Percentiles rank a stretch among this genome's conserved stretches.
phyloP scores from a whole-genome alignment of 2,113 vertebrate genomes.

The Enhydra lutris region DNA sequence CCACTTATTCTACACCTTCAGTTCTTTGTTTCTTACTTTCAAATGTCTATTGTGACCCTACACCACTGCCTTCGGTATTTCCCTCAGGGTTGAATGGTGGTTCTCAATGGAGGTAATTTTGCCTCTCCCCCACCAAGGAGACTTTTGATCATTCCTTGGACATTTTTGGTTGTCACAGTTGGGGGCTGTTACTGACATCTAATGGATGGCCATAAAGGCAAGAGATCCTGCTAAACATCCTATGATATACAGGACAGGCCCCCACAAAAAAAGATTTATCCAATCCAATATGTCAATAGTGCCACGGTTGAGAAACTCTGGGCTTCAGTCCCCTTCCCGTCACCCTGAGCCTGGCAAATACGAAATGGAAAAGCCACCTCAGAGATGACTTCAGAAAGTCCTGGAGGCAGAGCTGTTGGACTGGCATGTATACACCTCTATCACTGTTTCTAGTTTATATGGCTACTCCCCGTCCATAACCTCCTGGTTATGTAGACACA shows the following conservation, averaged over 20 bases:
- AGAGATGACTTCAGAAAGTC: neutral
- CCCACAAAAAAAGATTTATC: neutral
- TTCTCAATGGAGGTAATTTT: neutral
- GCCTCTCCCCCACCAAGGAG: neutral
- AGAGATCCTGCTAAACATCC: neutral
- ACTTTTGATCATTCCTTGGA: neutral
- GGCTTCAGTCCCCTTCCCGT: neutral
- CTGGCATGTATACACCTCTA: neutral
- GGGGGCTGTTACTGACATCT: neutral
- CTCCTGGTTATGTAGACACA: too few relatives aligned
- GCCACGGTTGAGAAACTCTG: neutral
- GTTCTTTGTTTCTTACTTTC: neutral
- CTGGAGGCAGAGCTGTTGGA: neutral
- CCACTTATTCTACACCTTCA: neutral
- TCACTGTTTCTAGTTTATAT: neutral
- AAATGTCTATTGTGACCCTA: neutral
- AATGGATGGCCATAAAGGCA: neutral
- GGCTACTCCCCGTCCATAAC: neutral
- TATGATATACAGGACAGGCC: neutral
- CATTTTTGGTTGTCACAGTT: neutral
- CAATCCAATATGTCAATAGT: neutral
- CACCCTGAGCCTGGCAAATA: neutral
- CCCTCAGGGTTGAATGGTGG: neutral
- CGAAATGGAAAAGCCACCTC: neutral
- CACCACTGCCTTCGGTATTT: too few relatives aligned